These are phyloP conservation scores for Abscondita cerata DNA, from an alignment of 2,888 invertebrate species.

Conservation along the genomic window DNA sequence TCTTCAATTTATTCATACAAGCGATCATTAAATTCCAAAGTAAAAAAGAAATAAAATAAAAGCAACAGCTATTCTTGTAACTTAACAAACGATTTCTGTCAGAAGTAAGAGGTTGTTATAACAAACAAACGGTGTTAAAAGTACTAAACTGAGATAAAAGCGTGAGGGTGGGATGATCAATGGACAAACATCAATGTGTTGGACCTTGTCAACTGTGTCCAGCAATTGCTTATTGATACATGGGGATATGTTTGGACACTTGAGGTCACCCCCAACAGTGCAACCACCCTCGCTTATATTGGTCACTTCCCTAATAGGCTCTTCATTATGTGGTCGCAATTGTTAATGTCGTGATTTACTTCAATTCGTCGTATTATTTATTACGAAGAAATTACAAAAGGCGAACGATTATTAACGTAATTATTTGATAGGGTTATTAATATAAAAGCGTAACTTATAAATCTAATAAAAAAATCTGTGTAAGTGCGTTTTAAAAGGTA, in stretches of 20 bases:
- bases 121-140: constrained; percentile 16
- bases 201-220: constrained; percentile 23
- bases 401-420: neutral
- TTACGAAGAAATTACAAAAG: neutral
- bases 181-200: constrained; percentile 27
- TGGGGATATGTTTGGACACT: constrained; percentile 44
- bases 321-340: constrained; percentile 32
- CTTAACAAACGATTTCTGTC: constrained; percentile 4
- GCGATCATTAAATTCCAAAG: too few species aligned
- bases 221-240: constrained; percentile 35
- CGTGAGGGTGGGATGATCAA: constrained; percentile 35
- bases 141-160: constrained; percentile 27
- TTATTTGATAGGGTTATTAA: constrained; percentile 4
- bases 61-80: constrained; percentile 3
- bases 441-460: constrained; percentile 2
- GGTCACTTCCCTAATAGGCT: constrained; percentile 30
- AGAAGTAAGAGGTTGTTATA: constrained; percentile 5
- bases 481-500: constrained; percentile 33
- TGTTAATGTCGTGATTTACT: constrained; percentile 22
- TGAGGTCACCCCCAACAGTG: constrained; percentile 44
- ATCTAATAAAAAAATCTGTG: constrained; percentile 20
- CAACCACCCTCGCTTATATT: constrained; percentile 37
- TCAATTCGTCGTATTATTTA: neutral
- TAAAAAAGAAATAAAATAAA: constrained; percentile 8
- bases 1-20: too few species aligned